Evolutionary conservation across 2,113 vertebrate genomes (phyloP).

Genomic region (Erythrolamprus reginae): DNA sequence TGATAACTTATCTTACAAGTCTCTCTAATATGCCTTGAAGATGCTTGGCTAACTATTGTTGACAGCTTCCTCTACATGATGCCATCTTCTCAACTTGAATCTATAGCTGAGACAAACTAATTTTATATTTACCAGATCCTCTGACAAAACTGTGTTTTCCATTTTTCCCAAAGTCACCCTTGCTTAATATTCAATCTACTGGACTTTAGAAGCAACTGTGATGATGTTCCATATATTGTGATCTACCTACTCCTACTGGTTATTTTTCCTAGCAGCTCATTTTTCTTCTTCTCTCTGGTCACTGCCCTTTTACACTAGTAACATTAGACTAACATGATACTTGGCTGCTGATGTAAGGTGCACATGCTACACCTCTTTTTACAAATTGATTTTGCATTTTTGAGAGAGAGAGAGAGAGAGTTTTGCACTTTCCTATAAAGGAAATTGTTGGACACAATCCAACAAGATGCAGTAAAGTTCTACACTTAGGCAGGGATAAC

Average conservation of each 20-base stretch:
- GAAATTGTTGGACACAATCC: no score
- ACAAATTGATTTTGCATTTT: background rate
- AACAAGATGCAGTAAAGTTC: no score
- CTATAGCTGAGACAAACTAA: background rate
- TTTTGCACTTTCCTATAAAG: background rate
- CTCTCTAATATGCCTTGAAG: background rate
- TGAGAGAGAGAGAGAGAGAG: background rate
- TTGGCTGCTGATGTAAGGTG: background rate
- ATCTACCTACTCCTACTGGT: background rate
- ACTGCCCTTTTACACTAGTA: background rate
- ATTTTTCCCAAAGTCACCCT: background rate
- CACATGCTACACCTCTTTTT: background rate
- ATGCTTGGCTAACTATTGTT: background rate
- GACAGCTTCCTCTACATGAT: background rate
- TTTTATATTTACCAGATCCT: background rate
- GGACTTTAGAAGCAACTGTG: background rate
- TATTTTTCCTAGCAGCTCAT: background rate
- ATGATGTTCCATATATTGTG: no score
- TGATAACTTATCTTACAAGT: background rate
- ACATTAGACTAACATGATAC: background rate
- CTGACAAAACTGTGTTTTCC: background rate
- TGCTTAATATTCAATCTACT: background rate
- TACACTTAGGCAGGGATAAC: no score
- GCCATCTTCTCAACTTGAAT: background rate
- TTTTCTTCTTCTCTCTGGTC: background rate